Evolutionary conservation across 1,140 invertebrate genomes (phyloP).

Genomic region (Drosophila setifemur): DNA sequence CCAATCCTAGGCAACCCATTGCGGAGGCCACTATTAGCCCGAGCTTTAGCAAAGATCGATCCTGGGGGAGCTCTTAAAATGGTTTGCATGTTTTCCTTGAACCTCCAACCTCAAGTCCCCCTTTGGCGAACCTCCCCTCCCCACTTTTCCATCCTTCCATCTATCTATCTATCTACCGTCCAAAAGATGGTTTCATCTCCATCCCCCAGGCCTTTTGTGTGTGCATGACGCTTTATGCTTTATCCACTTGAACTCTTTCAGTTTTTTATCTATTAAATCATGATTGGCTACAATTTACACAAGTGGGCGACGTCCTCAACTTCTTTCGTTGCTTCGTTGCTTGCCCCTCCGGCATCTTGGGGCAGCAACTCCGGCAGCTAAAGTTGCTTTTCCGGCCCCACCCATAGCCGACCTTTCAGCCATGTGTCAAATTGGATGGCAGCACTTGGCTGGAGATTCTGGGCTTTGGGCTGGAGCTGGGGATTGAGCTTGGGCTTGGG

Average conservation of each 20-base stretch:
- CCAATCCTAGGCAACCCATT: not conserved
- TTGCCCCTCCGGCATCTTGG: not conserved
- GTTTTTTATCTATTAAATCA: conserved; percentile 80
- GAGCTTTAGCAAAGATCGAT: conserved; percentile 67
- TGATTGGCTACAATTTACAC: conserved; percentile 79
- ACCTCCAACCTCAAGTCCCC: not conserved
- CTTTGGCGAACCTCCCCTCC: too few relatives aligned
- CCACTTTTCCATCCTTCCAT: too few relatives aligned
- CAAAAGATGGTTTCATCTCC: too few relatives aligned
- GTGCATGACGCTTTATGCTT: conserved; percentile 73
- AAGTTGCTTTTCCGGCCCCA: conserved; percentile 5
- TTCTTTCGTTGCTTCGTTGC: not conserved
- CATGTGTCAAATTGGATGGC: conserved; percentile 39
- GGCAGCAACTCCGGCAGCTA: not conserved
- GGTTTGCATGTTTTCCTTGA: conserved; percentile 45
- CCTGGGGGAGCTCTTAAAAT: conserved; percentile 70
- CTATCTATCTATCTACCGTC: too few relatives aligned
- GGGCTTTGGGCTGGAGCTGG: not conserved
- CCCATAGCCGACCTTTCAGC: not conserved
- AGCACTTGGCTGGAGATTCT: conserved; percentile 12
- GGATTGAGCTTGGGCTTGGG: not conserved
- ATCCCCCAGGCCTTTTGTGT: conserved; percentile 27
- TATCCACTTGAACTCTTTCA: conserved; percentile 79
- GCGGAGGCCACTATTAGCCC: conserved; percentile 63
- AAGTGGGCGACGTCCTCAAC: conserved; percentile 50